Base-by-base conservation (phyloP, 1,140 invertebrate genomes). In the Ectropis grisescens region DNA sequence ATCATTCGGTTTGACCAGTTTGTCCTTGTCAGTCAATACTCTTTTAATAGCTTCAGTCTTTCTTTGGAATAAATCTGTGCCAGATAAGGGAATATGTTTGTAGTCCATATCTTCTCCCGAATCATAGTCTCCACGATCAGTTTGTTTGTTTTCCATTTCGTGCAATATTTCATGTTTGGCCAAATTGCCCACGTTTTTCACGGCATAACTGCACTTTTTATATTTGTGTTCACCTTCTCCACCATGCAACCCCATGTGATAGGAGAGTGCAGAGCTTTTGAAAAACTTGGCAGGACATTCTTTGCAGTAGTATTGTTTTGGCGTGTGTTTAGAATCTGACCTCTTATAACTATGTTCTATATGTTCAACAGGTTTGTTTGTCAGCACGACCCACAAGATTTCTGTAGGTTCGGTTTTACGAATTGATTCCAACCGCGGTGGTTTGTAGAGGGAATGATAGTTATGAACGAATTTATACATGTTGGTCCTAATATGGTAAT, bases 181-280 rank as follows among this genome's bases (percentile, higher is more conserved):
- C n/a, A 94, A 66, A 56, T 92, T 90, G 11, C 90, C 90, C 10
- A 87, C 85, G 5, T 91, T 92, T 54, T 90, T 91, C 0, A 92
- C 91, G 14, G 89, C 87, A 68, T 95, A 96, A 58, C 91, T 90
- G 72, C 94, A 96, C 42, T 90, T 87, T n/a, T 87, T 86, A 58
- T 94, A 96, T 41, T 90, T 90, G 56, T 89, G 88, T 11, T 87
- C 83, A 12, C 88, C 88, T 11, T 87, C 84, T 1, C 89, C 86
- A 0, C 89, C 89, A 38, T 92, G 90, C 28, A 93, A 66, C 4
- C 87, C 87, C 56, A 87, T 82, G 47, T 95, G 93, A 56, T 91
- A 91, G 33, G 88, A 86, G 30, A 94, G 68, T 30, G 90, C 87
- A 31, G 88, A 84, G 36, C 84, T 74, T 78, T 92, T 88, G 47